Evolutionary conservation across 2,113 vertebrate genomes (phyloP).

Genomic region (Cochlearius cochlearius): DNA sequence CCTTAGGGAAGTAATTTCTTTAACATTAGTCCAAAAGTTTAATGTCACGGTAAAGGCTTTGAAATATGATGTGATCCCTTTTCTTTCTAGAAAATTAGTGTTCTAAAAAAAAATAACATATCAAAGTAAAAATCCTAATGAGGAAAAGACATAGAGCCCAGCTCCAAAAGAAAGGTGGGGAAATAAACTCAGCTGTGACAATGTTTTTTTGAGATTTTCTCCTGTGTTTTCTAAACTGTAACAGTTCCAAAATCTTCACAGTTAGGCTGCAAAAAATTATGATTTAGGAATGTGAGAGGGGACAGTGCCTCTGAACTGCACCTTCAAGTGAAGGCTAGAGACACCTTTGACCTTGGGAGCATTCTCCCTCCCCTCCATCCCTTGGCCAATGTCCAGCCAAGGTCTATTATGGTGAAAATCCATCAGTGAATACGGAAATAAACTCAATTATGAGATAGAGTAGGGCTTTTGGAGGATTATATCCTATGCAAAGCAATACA

Average conservation of each 20-base stretch:
- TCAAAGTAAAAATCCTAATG: constrained; percentile 56
- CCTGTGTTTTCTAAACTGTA: not conserved
- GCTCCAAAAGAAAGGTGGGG: not conserved
- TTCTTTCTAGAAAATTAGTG: constrained; percentile 65
- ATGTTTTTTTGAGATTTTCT: not conserved
- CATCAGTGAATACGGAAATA: not conserved
- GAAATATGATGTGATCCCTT: constrained; percentile 61
- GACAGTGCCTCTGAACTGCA: not conserved
- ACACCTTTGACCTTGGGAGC: not conserved
- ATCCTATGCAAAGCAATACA: not conserved
- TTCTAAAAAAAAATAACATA: constrained; percentile 24
- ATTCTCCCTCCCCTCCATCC: not conserved
- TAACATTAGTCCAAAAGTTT: constrained; percentile 68
- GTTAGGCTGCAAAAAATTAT: not conserved
- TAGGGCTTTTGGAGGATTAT: not conserved
- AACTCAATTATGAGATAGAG: not conserved
- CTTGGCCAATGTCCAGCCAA: no score
- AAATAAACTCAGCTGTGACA: constrained; percentile 4
- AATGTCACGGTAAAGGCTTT: constrained; percentile 66
- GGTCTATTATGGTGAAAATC: not conserved
- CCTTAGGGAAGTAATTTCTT: constrained; percentile 65
- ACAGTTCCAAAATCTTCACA: not conserved
- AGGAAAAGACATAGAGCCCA: constrained; percentile 29
- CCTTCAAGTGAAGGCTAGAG: not conserved
- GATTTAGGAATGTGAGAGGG: not conserved